Evolutionary conservation across 2,113 vertebrate genomes (phyloP), one percentile per base, ranked within the genome.

Genomic region (Balaeniceps rex): DNA sequence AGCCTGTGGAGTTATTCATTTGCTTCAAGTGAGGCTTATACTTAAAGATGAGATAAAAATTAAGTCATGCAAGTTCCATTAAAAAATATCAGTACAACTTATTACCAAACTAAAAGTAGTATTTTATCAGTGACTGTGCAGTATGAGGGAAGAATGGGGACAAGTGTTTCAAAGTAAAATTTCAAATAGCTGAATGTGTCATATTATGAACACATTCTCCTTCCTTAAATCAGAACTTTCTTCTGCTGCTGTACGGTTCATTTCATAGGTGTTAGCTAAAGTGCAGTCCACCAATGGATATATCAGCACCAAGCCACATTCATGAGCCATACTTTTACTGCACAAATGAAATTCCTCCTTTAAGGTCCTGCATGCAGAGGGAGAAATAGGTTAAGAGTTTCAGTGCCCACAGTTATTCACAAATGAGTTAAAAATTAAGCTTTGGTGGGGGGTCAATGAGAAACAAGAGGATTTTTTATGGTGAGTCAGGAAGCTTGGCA

Each of bases 311-410:
- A 83, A 93, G 34, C 31, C 49, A 87, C 79, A 83, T 89, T 97
- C 95, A 96, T 90, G 36, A 97, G 79, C 66, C 78, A 25, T 19
- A 82, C 51, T 96, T 95, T 54, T 65, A 91, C n/a, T 68, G 17
- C 76, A 90, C 61, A 91, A 91, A 83, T 93, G 40, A 95, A 96
- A 93, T 90, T 64, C 58, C 75, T 68, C 38, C 63, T 85, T 94
- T 80, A 88, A 94, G 40, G 57, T 96, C 23, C 36, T 72, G 22
- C 4, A 6, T 17, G 16, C 87, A 49, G 16, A 93, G 60, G 87
- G 46, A 64, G n/a, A 97, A 88, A 69, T 15, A 91, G 25, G 42
- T 42, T 94, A 87, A 91, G 33, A 90, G 75, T 95, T 91, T 79
- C 47, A 88, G 25, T 64, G 60, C 47, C 68, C 42, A 88, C 12